Evolutionary conservation across 2,113 vertebrate species (phyloP).

Genomic region (Centrocercus urophasianus): DNA sequence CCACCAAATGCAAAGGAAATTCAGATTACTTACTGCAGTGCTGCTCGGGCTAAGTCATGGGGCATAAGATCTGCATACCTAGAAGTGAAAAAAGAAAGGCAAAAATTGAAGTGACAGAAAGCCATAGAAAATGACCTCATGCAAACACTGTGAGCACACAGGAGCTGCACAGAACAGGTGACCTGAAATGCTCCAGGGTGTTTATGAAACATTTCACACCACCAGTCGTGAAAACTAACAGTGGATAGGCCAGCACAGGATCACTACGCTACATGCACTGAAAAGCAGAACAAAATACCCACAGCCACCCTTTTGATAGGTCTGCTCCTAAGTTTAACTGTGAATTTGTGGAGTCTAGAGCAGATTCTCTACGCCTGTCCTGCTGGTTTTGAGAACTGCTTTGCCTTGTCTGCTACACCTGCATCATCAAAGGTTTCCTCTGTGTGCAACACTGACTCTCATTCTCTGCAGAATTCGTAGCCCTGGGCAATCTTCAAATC

Average conservation of each 20-base stretch:
- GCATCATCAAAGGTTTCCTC: neutral
- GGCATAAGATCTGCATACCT: constrained; percentile 96
- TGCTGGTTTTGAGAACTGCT: neutral
- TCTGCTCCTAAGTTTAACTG: neutral
- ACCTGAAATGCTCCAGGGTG: neutral
- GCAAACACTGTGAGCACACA: rapidly evolving
- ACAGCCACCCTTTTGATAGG: neutral
- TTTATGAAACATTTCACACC: neutral
- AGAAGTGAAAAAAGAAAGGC: neutral
- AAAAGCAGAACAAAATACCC: neutral
- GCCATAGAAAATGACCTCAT: rapidly evolving
- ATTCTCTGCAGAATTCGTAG: rapidly evolving
- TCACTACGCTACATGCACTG: rapidly evolving
- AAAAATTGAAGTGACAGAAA: neutral
- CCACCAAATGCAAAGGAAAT: neutral
- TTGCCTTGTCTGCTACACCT: rapidly evolving
- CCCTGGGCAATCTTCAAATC: rapidly evolving
- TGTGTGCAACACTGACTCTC: rapidly evolving
- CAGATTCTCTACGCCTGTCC: neutral
- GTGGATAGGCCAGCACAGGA: neutral
- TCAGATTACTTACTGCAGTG: constrained; percentile 87
- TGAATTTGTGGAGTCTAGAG: neutral
- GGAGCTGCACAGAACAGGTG: neutral
- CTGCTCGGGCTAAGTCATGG: constrained; percentile 92
- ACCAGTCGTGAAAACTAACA: neutral